phyloP scores from a whole-genome alignment of 2,797 vertebrate species.

The Hirundo rustica region DNA sequence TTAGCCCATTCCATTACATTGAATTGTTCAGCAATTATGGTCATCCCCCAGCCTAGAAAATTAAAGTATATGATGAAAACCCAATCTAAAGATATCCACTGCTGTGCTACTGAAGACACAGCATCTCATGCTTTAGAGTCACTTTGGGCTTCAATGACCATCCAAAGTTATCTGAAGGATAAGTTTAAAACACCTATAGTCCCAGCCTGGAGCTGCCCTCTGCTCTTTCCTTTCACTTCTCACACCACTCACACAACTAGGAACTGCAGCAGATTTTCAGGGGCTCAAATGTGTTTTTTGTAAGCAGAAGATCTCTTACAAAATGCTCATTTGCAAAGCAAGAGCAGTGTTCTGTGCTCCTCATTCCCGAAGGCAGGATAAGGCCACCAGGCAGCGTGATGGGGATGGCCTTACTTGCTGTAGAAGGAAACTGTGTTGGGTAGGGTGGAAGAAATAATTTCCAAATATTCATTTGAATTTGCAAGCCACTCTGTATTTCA shows the following conservation, averaged over 20 bases:
- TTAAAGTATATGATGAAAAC: slow-evolving; percentile 71
- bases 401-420: not conserved
- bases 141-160: slow-evolving; percentile 21
- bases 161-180: not conserved
- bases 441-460: not conserved
- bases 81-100: slow-evolving; percentile 65
- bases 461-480: not conserved
- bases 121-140: slow-evolving; percentile 31
- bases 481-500: not conserved
- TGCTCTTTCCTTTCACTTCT: not conserved
- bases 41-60: slow-evolving; percentile 63
- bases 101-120: slow-evolving; percentile 13
- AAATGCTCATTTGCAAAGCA: not conserved
- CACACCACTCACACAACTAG: not conserved
- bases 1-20: slow-evolving; percentile 64
- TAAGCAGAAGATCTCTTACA: not conserved
- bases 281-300: fast-evolving
- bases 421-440: not conserved
- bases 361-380: not conserved
- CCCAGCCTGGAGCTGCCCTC: not conserved
- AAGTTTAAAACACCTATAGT: not conserved
- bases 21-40: slow-evolving; percentile 70
- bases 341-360: not conserved
- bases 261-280: not conserved
- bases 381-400: not conserved